These are phyloP conservation scores for Corydoras sp. DNA, from an alignment of 2,113 vertebrate species.

Conservation along the genomic window DNA sequence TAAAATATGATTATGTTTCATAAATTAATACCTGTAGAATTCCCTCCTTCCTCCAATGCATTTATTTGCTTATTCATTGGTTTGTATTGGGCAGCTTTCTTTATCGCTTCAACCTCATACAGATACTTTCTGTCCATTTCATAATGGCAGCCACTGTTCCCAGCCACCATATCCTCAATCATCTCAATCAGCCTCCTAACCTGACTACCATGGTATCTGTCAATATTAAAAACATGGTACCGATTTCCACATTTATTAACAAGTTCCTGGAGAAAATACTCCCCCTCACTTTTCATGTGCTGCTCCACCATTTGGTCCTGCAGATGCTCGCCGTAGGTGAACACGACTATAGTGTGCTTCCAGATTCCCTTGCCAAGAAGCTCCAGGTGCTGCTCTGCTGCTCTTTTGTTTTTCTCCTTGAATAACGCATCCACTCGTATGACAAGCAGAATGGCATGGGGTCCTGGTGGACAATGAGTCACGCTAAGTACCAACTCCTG, in stretches of 20 bases:
- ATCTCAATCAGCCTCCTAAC: slow-evolving; percentile 27
- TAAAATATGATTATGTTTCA: neutral
- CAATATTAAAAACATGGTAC: slow-evolving; percentile 34
- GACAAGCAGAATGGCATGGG: slow-evolving; percentile 37
- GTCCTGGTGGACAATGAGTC: slow-evolving; percentile 39
- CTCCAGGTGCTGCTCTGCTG: slow-evolving; percentile 36
- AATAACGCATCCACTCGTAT: slow-evolving; percentile 29
- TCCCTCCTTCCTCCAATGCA: slow-evolving; percentile 12
- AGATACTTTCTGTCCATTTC: slow-evolving; percentile 22
- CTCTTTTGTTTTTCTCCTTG: slow-evolving; percentile 35
- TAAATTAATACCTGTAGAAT: slow-evolving; percentile 4
- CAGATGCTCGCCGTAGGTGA: slow-evolving; percentile 28
- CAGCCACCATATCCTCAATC: slow-evolving; percentile 31
- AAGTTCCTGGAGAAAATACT: slow-evolving; percentile 25
- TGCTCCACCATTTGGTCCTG: slow-evolving; percentile 23
- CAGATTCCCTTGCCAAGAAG: slow-evolving; percentile 35
- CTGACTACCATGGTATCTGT: slow-evolving; percentile 17
- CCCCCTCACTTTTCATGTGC: slow-evolving; percentile 19
- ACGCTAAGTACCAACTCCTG: slow-evolving; percentile 34
- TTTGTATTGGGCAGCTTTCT: slow-evolving; percentile 11
- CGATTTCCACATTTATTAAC: slow-evolving; percentile 39
- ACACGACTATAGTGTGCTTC: slow-evolving; percentile 39
- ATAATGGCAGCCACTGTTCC: slow-evolving; percentile 25
- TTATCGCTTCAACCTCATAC: slow-evolving; percentile 12
- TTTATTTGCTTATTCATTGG: slow-evolving; percentile 18